These are phyloP conservation scores for Pyrocoelia pectoralis DNA, from an alignment of 2,888 invertebrate genomes.

Conservation along the genomic window DNA sequence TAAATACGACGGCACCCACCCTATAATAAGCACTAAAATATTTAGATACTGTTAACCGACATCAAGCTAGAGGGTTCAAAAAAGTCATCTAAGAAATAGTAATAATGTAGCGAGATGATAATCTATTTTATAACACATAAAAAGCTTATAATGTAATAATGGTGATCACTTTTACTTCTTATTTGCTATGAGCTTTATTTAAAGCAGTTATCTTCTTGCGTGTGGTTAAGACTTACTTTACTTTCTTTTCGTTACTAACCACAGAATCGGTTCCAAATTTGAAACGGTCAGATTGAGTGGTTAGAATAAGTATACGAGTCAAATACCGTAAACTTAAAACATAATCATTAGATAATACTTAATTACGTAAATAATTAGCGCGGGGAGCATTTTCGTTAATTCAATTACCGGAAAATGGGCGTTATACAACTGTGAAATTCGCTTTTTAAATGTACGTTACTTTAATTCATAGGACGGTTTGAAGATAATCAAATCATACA, in stretches of 20 bases:
- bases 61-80: not conserved
- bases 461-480: not conserved
- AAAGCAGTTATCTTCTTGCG: slow-evolving; percentile 2
- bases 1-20: too few species aligned
- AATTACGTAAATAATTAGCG: too few species aligned
- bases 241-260: slow-evolving; percentile 7
- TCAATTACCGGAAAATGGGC: not conserved
- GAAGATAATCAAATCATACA: not conserved
- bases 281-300: not conserved
- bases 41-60: not conserved
- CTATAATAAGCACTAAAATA: too few species aligned
- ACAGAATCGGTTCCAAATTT: not conserved
- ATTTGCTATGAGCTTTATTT: not conserved
- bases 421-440: not conserved
- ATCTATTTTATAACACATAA: not conserved
- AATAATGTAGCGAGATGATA: too few species aligned
- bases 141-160: slow-evolving; percentile 11
- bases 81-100: not conserved
- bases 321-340: not conserved
- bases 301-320: not conserved
- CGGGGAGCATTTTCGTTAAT: too few species aligned
- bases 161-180: slow-evolving; percentile 23
- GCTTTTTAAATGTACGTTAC: slow-evolving; percentile 1
- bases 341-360: too few species aligned
- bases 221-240: slow-evolving; percentile 4